Conservation (phyloP, 2,113 vertebrate genomes). For the Phocoena sinus region DNA sequence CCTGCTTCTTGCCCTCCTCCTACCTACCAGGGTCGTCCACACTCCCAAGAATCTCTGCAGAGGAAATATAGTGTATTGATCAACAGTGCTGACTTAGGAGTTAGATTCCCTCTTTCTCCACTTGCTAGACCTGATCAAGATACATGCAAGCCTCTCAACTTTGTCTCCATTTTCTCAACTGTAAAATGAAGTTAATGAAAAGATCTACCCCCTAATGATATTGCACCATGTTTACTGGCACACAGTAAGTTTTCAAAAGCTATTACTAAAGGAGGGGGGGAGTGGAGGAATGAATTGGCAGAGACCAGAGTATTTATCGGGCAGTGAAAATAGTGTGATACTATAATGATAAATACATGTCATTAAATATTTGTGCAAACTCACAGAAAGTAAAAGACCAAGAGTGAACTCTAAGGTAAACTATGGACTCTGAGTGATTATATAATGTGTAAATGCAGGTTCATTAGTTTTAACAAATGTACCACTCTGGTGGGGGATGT, state of each 20-base stretch:
- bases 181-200: conserved; percentile 26
- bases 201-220: not conserved
- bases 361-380: not conserved
- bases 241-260: not conserved
- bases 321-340: not conserved
- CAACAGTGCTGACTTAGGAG: not conserved
- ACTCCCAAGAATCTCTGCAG: not conserved
- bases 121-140: not conserved
- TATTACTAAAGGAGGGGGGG: not conserved
- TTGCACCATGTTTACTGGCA: not conserved
- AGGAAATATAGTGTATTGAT: not conserved
- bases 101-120: not conserved
- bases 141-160: not conserved
- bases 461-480: not conserved
- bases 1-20: not conserved
- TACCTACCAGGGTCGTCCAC: not conserved
- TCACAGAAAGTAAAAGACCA: not conserved
- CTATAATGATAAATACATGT: not conserved
- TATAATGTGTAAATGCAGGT: not conserved
- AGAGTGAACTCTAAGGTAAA: not conserved
- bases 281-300: not conserved
- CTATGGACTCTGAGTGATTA: not conserved
- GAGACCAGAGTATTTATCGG: not conserved
- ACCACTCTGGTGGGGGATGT: not conserved
- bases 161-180: not conserved